These are phyloP conservation scores for Zootermopsis nevadensis DNA, from an alignment of 2,888 invertebrate genomes.

Conservation along the genomic window DNA sequence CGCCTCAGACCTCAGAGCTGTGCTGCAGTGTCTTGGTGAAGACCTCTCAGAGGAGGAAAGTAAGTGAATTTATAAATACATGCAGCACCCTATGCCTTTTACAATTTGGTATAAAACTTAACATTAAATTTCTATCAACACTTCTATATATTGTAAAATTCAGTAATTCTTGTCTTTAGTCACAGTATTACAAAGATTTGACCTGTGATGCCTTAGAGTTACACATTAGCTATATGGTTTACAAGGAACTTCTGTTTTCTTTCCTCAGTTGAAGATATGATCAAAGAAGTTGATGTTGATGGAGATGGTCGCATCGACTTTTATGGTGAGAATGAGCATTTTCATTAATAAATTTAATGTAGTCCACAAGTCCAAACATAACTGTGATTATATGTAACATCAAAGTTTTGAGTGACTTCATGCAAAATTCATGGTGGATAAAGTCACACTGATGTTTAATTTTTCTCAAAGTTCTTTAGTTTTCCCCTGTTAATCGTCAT, in stretches of 20 bases:
- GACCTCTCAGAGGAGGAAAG: conserved; percentile 91
- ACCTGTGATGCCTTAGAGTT: too few relatives aligned
- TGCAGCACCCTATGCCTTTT: not conserved
- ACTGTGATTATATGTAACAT: too few relatives aligned
- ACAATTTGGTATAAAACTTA: too few relatives aligned
- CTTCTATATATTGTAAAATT: too few relatives aligned
- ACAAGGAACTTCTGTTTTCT: conserved; percentile 29
- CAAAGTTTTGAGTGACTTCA: too few relatives aligned
- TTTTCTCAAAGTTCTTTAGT: too few relatives aligned
- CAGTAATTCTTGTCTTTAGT: too few relatives aligned
- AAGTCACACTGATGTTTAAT: too few relatives aligned
- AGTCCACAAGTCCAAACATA: too few relatives aligned
- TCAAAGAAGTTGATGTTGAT: conserved; percentile 94
- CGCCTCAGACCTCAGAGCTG: conserved; percentile 87
- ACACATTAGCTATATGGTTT: not conserved
- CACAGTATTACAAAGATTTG: not conserved
- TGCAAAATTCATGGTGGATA: too few relatives aligned
- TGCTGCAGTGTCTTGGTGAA: conserved; percentile 88
- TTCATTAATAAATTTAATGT: not conserved
- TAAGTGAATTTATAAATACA: conserved; percentile 61
- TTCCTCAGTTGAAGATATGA: conserved; percentile 92
- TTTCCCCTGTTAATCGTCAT: too few relatives aligned
- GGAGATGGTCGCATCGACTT: conserved; percentile 95
- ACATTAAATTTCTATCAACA: too few relatives aligned
- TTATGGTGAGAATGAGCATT: conserved; percentile 73